phyloP scores from a whole-genome alignment of 2,888 invertebrate genomes.

The Exephanes ischioxanthus region DNA sequence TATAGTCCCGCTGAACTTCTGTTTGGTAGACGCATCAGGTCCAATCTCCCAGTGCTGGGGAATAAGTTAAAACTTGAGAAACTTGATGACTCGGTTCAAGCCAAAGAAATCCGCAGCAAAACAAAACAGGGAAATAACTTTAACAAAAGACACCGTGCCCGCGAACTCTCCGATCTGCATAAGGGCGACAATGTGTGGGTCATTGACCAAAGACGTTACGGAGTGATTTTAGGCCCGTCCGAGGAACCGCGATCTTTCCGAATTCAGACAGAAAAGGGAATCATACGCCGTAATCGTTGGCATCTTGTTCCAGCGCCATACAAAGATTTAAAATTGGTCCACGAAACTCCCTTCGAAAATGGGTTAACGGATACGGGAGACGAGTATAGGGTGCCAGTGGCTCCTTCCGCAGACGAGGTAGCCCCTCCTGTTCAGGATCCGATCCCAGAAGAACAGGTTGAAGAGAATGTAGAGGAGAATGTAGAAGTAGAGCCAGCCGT shows the following conservation, averaged over 20 bases:
- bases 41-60: not conserved
- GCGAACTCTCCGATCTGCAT: constrained; percentile 57
- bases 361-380: too few species aligned
- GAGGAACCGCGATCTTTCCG: constrained; percentile 9
- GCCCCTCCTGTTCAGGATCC: too few species aligned
- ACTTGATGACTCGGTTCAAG: not conserved
- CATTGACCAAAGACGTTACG: constrained; percentile 63
- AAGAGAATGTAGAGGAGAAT: not conserved
- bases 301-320: constrained; percentile 37
- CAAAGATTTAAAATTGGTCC: not conserved
- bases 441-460: too few species aligned
- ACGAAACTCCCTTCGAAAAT: not conserved
- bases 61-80: not conserved
- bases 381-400: too few species aligned
- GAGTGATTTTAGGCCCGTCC: not conserved
- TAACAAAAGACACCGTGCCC: constrained; percentile 64
- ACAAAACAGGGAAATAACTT: constrained; percentile 55
- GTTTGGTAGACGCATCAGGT: constrained; percentile 31
- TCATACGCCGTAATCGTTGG: constrained; percentile 19
- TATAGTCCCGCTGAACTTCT: constrained; percentile 49
- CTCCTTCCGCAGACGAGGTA: too few species aligned
- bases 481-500: not conserved
- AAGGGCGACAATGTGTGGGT: constrained; percentile 71
- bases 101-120: not conserved
- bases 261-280: not conserved